A percentile compares a stretch with the other conserved stretches of the same genome.
These are phyloP conservation scores for Listrodromus nycthemerus DNA, from an alignment of 2,888 invertebrate species.

Conservation along the genomic window DNA sequence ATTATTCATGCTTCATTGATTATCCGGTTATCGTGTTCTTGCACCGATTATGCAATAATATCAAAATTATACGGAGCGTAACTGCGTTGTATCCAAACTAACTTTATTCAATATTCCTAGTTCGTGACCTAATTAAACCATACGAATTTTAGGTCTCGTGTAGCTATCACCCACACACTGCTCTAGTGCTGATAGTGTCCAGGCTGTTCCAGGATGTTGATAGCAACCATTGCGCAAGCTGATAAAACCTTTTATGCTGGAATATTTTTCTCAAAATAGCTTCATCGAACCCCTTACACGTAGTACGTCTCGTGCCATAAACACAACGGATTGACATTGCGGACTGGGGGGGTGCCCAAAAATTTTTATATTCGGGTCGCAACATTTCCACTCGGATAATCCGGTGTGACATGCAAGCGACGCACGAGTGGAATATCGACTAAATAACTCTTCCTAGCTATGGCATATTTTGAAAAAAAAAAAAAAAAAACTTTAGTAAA, in stretches of 20 bases:
- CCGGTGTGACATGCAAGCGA: conserved; percentile 4
- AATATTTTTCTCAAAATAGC: background rate
- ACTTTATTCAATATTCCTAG: background rate
- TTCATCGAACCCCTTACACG: background rate
- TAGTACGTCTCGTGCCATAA: background rate
- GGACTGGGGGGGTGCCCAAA: background rate
- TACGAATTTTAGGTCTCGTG: background rate
- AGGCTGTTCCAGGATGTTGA: conserved; percentile 15
- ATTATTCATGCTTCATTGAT: background rate
- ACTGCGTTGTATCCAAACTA: background rate
- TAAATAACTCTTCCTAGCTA: background rate
- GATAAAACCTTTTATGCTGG: conserved; percentile 3
- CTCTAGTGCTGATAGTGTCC: background rate
- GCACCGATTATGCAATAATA: background rate
- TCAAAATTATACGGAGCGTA: background rate
- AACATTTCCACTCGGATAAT: background rate
- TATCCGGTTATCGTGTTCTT: background rate
- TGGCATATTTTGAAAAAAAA: background rate
- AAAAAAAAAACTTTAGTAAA: too few relatives aligned
- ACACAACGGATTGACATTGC: background rate
- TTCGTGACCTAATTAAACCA: background rate
- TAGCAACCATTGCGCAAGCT: background rate
- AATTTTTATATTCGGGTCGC: background rate
- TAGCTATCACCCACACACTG: background rate
- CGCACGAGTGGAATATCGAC: background rate